Evolutionary conservation across 2,888 invertebrate genomes (phyloP).

Genomic region (Entomobrya proxima): DNA sequence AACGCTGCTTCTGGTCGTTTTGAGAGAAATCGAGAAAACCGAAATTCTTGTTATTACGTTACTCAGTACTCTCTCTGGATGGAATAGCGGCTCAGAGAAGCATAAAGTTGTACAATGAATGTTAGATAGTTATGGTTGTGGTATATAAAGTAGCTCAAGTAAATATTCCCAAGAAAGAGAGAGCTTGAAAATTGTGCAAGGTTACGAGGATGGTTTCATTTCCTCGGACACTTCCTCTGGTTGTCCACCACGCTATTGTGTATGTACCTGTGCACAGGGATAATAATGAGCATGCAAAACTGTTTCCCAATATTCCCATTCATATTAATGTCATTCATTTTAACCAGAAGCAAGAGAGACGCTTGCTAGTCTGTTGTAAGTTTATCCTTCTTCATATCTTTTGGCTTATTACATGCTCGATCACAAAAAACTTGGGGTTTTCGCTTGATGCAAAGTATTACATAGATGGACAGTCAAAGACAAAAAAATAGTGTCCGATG

Average conservation of each 20-base stretch:
- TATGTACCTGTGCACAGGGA: neutral
- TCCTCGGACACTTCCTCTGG: conserved; percentile 11
- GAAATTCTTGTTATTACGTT: neutral
- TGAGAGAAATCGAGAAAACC: conserved; percentile 25
- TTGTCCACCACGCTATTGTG: neutral
- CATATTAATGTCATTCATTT: too few relatives aligned
- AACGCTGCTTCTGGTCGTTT: neutral
- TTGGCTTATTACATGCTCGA: neutral
- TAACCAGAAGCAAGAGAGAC: neutral
- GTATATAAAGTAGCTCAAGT: too few relatives aligned
- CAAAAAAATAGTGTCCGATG: too few relatives aligned
- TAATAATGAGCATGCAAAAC: too few relatives aligned
- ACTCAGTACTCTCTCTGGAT: too few relatives aligned
- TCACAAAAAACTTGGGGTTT: too few relatives aligned
- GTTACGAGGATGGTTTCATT: conserved; percentile 31
- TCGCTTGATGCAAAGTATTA: neutral
- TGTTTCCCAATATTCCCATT: too few relatives aligned
- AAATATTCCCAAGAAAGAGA: too few relatives aligned
- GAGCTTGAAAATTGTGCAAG: conserved; percentile 48
- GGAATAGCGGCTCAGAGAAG: too few relatives aligned
- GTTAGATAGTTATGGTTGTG: too few relatives aligned
- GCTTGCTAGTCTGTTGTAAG: neutral
- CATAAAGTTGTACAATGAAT: too few relatives aligned
- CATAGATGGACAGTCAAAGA: neutral
- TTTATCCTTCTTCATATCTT: neutral